Evolutionary conservation across 2,888 invertebrate species (phyloP).

Genomic region (Lochmaea capreae): DNA sequence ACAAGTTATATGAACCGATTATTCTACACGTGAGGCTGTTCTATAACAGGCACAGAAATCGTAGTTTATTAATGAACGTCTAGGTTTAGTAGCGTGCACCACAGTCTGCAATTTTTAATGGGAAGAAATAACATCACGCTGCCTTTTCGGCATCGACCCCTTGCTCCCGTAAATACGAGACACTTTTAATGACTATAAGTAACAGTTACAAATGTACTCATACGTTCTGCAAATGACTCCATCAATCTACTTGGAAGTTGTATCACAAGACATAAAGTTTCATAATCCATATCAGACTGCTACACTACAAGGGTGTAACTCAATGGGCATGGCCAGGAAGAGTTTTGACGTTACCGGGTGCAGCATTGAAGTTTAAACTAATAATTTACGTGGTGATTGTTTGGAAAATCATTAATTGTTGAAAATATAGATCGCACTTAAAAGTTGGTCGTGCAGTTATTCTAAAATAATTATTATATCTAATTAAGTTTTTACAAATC

Average conservation of each 20-base stretch:
- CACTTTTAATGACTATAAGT: constrained; percentile 28
- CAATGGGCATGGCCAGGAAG: constrained; percentile 6
- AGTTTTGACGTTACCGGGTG: not conserved
- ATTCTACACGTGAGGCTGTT: constrained; percentile 8
- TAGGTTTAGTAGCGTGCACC: constrained; percentile 30
- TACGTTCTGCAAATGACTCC: constrained; percentile 32
- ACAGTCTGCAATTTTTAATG: constrained; percentile 32
- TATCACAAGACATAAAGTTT: constrained; percentile 22
- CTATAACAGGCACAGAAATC: constrained; percentile 18
- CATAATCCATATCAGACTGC: constrained; percentile 28
- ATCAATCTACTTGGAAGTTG: constrained; percentile 29
- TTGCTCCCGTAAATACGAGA: constrained; percentile 16
- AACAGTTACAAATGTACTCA: constrained; percentile 30
- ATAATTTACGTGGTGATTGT: not conserved
- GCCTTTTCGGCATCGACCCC: constrained; percentile 25
- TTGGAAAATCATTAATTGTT: not conserved
- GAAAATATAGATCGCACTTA: no score
- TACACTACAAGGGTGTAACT: constrained; percentile 22
- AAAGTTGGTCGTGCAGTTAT: no score
- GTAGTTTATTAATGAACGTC: constrained; percentile 30
- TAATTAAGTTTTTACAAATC: no score
- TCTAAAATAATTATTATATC: no score
- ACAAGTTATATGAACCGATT: constrained; percentile 14
- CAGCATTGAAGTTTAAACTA: no score
- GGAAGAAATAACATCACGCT: constrained; percentile 19